Evolutionary conservation across 2,888 invertebrate genomes (phyloP).

Genomic region (Campoletis raptor): DNA sequence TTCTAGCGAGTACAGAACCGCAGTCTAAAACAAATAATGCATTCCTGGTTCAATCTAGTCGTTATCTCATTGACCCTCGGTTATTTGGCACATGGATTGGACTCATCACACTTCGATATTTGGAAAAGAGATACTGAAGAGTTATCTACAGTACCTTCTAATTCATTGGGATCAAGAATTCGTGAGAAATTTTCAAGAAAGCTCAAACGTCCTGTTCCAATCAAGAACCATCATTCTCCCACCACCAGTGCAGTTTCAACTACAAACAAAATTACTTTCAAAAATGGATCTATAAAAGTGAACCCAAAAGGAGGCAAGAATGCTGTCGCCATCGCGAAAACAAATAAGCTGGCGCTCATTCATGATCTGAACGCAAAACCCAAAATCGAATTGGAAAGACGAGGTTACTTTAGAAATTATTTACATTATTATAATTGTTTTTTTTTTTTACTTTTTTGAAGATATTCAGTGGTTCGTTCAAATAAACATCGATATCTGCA

Average conservation of each 20-base stretch:
- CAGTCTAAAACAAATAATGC: slow-evolving; percentile 66
- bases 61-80: slow-evolving; percentile 73
- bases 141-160: neutral
- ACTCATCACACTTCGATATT: slow-evolving; percentile 46
- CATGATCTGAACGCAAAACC: slow-evolving; percentile 44
- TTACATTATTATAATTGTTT: neutral
- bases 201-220: slow-evolving; percentile 23
- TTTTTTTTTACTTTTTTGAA: too few relatives aligned
- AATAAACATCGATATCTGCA: neutral
- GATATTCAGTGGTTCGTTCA: neutral
- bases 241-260: neutral
- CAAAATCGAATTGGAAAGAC: slow-evolving; percentile 42
- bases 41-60: slow-evolving; percentile 78
- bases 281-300: slow-evolving; percentile 6
- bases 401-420: slow-evolving; percentile 56
- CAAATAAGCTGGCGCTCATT: slow-evolving; percentile 59
- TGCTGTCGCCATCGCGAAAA: slow-evolving; percentile 37
- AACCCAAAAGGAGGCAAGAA: slow-evolving; percentile 9
- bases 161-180: neutral
- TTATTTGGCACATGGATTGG: slow-evolving; percentile 64
- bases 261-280: slow-evolving; percentile 17
- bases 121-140: neutral
- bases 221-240: slow-evolving; percentile 41
- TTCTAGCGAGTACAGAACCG: neutral
- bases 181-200: slow-evolving; percentile 33